These are phyloP conservation scores for Drepanosiphum platanoidis DNA, from an alignment of 2,888 invertebrate genomes.

Conservation along the genomic window DNA sequence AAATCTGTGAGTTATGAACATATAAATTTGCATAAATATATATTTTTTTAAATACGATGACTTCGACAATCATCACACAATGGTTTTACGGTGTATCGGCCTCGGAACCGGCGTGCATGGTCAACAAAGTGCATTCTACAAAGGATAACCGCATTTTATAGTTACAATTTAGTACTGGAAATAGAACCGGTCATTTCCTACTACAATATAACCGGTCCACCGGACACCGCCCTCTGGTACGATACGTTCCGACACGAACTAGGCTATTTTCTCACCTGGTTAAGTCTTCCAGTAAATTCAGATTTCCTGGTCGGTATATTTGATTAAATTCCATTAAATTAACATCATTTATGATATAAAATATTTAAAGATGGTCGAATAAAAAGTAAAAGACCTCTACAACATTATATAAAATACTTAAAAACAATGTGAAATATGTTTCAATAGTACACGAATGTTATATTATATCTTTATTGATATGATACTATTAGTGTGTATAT, in stretches of 20 bases:
- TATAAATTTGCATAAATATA: conserved; percentile 32
- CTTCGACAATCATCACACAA: conserved; percentile 27
- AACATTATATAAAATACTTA: background rate
- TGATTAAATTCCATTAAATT: background rate
- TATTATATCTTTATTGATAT: background rate
- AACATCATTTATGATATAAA: background rate
- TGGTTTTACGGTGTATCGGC: conserved; percentile 54
- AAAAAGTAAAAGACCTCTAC: background rate
- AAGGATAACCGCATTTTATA: conserved; percentile 61
- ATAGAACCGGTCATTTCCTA: conserved; percentile 57
- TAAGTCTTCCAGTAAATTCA: conserved; percentile 20
- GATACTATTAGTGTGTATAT: too few relatives aligned
- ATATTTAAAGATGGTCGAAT: background rate
- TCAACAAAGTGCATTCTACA: conserved; percentile 59
- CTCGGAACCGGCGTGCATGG: conserved; percentile 54
- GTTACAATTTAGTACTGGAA: conserved; percentile 52
- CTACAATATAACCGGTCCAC: conserved; percentile 49
- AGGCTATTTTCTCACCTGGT: conserved; percentile 47
- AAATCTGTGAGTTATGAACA: conserved; percentile 5
- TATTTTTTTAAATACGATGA: conserved; percentile 10
- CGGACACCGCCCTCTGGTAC: conserved; percentile 56
- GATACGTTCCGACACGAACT: conserved; percentile 12
- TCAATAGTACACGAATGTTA: background rate
- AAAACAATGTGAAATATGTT: background rate
- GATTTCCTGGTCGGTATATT: conserved; percentile 27